Conservation (phyloP, 2,113 vertebrate genomes). For the Melierax canorus region DNA sequence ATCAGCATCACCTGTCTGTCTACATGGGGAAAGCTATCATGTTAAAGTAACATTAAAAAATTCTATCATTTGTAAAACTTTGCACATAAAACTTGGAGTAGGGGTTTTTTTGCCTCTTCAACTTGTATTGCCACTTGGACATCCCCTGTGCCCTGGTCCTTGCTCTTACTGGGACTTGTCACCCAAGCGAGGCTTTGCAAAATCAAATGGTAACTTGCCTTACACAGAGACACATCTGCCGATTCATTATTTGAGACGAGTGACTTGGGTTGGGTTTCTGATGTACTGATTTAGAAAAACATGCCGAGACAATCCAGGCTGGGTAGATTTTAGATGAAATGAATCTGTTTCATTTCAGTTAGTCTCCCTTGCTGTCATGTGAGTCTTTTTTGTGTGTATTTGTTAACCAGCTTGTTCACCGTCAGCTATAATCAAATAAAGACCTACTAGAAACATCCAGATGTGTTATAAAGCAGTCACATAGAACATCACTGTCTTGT, state of each 20-base stretch:
- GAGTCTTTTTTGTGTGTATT: not conserved
- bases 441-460: not conserved
- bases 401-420: not conserved
- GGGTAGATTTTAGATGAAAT: not conserved
- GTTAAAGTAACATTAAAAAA: not conserved
- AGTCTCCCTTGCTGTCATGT: not conserved
- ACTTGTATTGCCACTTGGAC: not conserved
- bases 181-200: not conserved
- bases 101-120: not conserved
- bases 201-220: not conserved
- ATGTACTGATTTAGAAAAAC: not conserved
- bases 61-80: not conserved
- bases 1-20: not conserved
- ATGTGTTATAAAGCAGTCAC: not conserved
- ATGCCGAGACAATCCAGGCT: not conserved
- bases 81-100: not conserved
- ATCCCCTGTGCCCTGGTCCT: not conserved
- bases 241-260: rapidly evolving
- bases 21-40: not conserved
- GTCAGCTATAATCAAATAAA: not conserved
- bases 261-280: not conserved
- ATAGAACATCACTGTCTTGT: constrained; percentile 5
- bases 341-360: not conserved
- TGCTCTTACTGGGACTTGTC: not conserved
- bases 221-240: rapidly evolving